A percentile compares a stretch with the other conserved stretches of the same genome.
Conservation (phyloP, 2,113 vertebrate genomes). For the Chaetodon auriga region DNA sequence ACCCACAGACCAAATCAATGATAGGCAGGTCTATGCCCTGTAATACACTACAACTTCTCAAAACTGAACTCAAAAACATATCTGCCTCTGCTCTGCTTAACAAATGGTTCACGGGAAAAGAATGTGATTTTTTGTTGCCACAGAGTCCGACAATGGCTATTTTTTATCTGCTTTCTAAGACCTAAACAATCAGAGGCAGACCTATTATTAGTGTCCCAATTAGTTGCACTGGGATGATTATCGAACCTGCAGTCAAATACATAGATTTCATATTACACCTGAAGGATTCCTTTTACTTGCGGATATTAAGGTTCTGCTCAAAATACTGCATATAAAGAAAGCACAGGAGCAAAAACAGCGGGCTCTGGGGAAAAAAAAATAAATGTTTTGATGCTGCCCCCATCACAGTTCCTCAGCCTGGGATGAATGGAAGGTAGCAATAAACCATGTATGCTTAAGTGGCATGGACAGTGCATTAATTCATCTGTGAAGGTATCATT, state of each 20-base stretch:
- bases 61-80: conserved; percentile 3
- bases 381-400: neutral
- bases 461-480: too few species aligned
- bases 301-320: conserved; percentile 9
- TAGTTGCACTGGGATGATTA: neutral
- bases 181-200: neutral
- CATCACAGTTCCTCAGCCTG: neutral
- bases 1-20: conserved; percentile 26
- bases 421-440: neutral
- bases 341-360: neutral
- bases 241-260: neutral
- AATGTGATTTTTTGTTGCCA: neutral
- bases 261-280: neutral
- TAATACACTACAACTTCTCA: neutral
- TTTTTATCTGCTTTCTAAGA: conserved; percentile 5
- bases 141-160: neutral
- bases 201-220: neutral
- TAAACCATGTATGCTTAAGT: neutral
- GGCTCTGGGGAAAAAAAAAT: neutral
- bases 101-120: neutral
- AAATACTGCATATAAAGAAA: neutral
- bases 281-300: neutral
- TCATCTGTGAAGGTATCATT: too few species aligned
- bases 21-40: neutral
- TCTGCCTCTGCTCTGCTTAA: conserved; percentile 7